Evolutionary conservation across 2,797 vertebrate species (phyloP), one percentile per base, ranked within the genome.

Genomic region (Protonibea diacanthus): DNA sequence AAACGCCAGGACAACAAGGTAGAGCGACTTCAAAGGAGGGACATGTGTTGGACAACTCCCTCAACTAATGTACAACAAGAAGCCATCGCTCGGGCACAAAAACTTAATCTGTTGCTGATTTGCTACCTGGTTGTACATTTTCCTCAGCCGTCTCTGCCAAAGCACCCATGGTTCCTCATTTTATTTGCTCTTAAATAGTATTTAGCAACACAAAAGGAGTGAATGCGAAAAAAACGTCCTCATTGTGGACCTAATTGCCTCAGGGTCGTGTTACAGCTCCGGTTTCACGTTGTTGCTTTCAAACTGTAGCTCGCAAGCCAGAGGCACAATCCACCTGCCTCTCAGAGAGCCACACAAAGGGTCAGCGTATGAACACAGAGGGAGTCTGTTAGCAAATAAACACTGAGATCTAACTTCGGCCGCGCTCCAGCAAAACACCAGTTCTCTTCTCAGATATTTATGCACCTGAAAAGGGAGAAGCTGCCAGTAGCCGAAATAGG

Each of bases 211-310:
- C 94, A 95, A 95, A 94, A 90, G 91, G 84, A 71, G 86, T 27
- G 82, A 91, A 92, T 85, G 80, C 51, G 21, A 85, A 93, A 93
- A 92, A 91, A 92, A 90, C 81, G 59, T 88, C 85, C 81, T 89
- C 86, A 95, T 95, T 96, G 94, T 95, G 91, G 90, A 76, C 90
- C 94, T 95, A 96, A 96, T 96, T 96, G 95, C 94, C 94, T 90
- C 84, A 12, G 89, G 94, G 91, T 96, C 86, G 44, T 42, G 90
- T 96, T 95, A 93, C 95, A 53, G 90, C 92, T 96, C 95, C 57
- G 70, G 93, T 96, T 96, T 95, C 95, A 85, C 85, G 86, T 92
- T 88, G 90, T 90, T 87, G 94, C 94, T 95, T 95, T 96, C 94
- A 95, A 93, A 94, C 89, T 88, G 89, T 93, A 86, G 92, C 91